Base-by-base conservation (phyloP, 2,797 vertebrate species). In the Hoplostethus atlanticus region DNA sequence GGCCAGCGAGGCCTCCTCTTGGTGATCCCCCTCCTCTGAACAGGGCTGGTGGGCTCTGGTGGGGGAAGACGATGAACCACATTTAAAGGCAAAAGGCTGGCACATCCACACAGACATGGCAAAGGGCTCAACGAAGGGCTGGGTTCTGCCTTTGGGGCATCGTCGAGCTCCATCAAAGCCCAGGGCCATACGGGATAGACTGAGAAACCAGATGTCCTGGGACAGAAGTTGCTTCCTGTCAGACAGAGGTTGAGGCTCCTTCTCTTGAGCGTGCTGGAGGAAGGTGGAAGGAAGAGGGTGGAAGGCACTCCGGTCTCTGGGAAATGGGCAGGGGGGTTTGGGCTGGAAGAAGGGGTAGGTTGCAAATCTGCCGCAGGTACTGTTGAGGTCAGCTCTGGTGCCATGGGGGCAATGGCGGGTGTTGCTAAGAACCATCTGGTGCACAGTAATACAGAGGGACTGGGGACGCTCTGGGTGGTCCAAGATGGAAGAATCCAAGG, bases 21-120 rank as follows among this genome's bases (percentile, higher is more conserved):
- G 92, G 90, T n/a, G 92, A 69, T 87, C 16, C 5, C 48, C 86
- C 30, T 94, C 92, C 66, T 89, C 73, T 9, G 77, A 66, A 25
- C 90, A 69, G 0, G 76, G 70, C 50, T 84, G 87, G 28, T 82
- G 86, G 50, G 77, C 89, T 69, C 93, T 93, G 40, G 90, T 87
- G 44, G 80, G 2, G 81, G 73, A 78, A 48, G 68, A 80, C 28
- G 61, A 77, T 65, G 76, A 89, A 72, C 21, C 83, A 44, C 55
- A 90, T 85, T 91, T 89, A 34, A 90, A 95, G 48, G 91, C 94
- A 63, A 87, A 77, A 5, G 97, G 97, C 53, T 91, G 92, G 81
- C 97, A 99, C 81, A 95, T 94, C 98, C 98, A 98, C 66, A 97
- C 30, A 11, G 96, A 96, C 89, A 96, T 87, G 8, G 96, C 93